A percentile compares a stretch with the other conserved stretches of the same genome.
These are phyloP conservation scores for Macrophya annulata DNA, from an alignment of 2,888 invertebrate genomes.

Conservation along the genomic window DNA sequence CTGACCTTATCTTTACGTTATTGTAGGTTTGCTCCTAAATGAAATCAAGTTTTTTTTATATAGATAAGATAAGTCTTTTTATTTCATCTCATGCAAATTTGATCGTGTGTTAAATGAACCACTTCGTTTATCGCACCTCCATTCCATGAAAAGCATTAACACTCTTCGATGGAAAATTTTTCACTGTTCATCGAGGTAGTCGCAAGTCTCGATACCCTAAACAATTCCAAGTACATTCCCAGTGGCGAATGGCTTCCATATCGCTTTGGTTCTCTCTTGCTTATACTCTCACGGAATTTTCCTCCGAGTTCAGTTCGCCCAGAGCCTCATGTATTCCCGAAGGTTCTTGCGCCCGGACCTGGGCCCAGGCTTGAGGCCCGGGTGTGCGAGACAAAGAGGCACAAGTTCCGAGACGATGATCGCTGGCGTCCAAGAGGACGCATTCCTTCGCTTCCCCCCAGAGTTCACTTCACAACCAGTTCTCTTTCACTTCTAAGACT, in stretches of 20 bases:
- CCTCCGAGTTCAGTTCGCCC: background rate
- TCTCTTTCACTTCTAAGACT: slow-evolving; percentile 54
- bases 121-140: background rate
- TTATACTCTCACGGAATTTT: background rate
- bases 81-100: slow-evolving; percentile 11
- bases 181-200: background rate
- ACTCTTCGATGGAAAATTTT: background rate
- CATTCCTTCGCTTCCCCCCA: slow-evolving; percentile 47
- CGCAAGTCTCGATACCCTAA: slow-evolving; percentile 27
- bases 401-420: slow-evolving; percentile 49
- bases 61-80: background rate
- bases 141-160: background rate
- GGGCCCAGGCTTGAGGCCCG: background rate
- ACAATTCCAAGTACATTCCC: slow-evolving; percentile 34
- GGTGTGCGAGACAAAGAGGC: slow-evolving; percentile 37
- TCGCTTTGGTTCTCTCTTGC: background rate
- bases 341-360: slow-evolving; percentile 40
- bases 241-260: slow-evolving; percentile 30
- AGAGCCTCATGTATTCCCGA: slow-evolving; percentile 26
- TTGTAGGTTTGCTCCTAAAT: background rate
- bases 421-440: slow-evolving; percentile 52
- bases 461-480: slow-evolving; percentile 56
- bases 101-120: background rate
- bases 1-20: too few relatives aligned
- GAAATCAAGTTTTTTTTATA: too few relatives aligned